phyloP scores from a whole-genome alignment of 2,888 invertebrate genomes.

The Idaea straminata region DNA sequence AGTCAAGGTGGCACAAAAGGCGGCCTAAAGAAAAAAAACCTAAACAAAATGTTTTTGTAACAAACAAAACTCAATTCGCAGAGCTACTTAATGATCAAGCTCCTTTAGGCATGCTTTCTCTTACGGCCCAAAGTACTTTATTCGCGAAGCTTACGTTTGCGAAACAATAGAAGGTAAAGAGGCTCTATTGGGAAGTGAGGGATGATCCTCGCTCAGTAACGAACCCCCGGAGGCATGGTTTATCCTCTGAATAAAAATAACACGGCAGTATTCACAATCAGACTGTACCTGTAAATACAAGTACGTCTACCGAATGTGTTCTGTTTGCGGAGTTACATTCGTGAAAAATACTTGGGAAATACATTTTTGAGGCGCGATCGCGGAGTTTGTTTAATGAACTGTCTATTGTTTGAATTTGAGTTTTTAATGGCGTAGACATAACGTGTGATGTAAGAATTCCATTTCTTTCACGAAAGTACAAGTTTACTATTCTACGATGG shows the following conservation, averaged over 20 bases:
- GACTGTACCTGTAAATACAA: slow-evolving; percentile 32
- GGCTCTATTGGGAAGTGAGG: slow-evolving; percentile 40
- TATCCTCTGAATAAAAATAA: slow-evolving; percentile 59
- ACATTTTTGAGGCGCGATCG: slow-evolving; percentile 15
- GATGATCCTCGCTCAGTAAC: slow-evolving; percentile 54
- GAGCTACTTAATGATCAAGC: slow-evolving; percentile 6
- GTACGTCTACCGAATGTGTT: slow-evolving; percentile 18
- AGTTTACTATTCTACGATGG: too few species aligned
- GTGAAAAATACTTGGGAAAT: slow-evolving; percentile 24
- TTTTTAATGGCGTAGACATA: slow-evolving; percentile 9
- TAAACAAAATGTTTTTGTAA: neutral
- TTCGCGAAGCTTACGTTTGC: slow-evolving; percentile 26
- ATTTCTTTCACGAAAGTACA: too few species aligned
- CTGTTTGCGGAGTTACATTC: slow-evolving; percentile 24
- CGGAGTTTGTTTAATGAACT: slow-evolving; percentile 9
- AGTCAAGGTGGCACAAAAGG: too few species aligned
- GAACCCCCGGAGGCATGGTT: slow-evolving; percentile 59
- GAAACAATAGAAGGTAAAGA: slow-evolving; percentile 31
- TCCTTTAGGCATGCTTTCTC: slow-evolving; percentile 13
- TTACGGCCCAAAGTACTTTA: slow-evolving; percentile 24
- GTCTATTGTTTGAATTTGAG: slow-evolving; percentile 19
- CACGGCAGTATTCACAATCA: slow-evolving; percentile 30
- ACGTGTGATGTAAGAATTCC: slow-evolving; percentile 6
- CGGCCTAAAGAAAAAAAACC: neutral
- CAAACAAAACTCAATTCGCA: slow-evolving; percentile 3